Evolutionary conservation across 2,888 invertebrate species (phyloP).

Genomic region (Hypomecis punctinalis): DNA sequence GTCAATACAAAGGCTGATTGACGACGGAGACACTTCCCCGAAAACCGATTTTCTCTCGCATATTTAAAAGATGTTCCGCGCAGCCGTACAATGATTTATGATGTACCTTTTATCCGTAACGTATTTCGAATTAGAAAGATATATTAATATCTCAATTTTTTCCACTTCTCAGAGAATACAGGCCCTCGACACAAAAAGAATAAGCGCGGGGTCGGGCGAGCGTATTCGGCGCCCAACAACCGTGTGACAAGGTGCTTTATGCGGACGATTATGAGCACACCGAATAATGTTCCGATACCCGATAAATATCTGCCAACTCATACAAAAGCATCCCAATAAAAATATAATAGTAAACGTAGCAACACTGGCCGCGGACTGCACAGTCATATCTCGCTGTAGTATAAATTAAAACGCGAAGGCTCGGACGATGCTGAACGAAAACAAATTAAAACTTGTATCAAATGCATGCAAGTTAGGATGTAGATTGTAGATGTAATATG

Average conservation of each 20-base stretch:
- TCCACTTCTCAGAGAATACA: constrained; percentile 82
- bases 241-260: constrained; percentile 85
- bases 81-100: constrained; percentile 80
- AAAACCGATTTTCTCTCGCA: constrained; percentile 73
- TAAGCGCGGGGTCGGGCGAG: constrained; percentile 72
- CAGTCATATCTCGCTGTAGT: constrained; percentile 80
- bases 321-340: constrained; percentile 85
- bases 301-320: constrained; percentile 86
- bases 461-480: constrained; percentile 53
- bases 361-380: constrained; percentile 80
- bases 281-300: constrained; percentile 84
- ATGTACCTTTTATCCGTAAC: constrained; percentile 81
- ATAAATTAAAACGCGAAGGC: constrained; percentile 70
- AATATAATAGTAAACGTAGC: constrained; percentile 84
- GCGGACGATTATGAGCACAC: constrained; percentile 82
- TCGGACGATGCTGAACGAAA: constrained; percentile 58
- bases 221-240: constrained; percentile 83
- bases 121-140: constrained; percentile 85
- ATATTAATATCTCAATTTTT: constrained; percentile 85
- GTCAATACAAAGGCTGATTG: constrained; percentile 71
- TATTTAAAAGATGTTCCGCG: constrained; percentile 74
- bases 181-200: constrained; percentile 80
- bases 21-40: constrained; percentile 68
- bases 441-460: constrained; percentile 68
- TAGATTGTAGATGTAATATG: constrained; percentile 51